Evolutionary conservation across 23 tunicate species (phyloP).

Genomic region (Styela clava): DNA sequence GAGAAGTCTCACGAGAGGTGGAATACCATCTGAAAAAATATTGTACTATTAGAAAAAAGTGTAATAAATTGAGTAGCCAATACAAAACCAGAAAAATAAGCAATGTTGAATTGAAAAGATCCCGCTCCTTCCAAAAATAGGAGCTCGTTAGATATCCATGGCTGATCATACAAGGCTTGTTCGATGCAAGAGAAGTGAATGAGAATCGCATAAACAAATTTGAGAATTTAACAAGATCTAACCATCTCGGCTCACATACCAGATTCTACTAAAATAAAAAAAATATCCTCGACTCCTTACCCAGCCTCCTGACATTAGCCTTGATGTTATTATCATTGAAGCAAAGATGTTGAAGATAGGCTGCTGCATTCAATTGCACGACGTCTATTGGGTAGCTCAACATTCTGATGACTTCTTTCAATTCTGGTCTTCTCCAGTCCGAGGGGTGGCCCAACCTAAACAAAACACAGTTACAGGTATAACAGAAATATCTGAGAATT

Average conservation of each 20-base stretch:
- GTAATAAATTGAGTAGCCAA: too few relatives aligned
- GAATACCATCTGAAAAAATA: conserved; percentile 74
- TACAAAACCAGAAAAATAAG: not conserved
- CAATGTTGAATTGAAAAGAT: too few relatives aligned
- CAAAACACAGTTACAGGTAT: too few relatives aligned
- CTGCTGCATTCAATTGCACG: conserved; percentile 97
- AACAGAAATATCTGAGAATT: too few relatives aligned
- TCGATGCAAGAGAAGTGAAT: too few relatives aligned
- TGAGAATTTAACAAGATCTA: too few relatives aligned
- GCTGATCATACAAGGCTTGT: too few relatives aligned
- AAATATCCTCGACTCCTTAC: too few relatives aligned
- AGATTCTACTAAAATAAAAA: not conserved
- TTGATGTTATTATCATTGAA: conserved; percentile 78
- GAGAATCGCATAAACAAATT: too few relatives aligned
- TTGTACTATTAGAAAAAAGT: not conserved
- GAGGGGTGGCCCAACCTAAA: conserved; percentile 41
- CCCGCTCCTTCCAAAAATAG: too few relatives aligned
- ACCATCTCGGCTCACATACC: too few relatives aligned
- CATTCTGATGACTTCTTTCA: conserved; percentile 85
- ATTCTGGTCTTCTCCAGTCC: conserved; percentile 63
- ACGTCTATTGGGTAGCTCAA: conserved; percentile 73
- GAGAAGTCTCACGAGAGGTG: conserved; percentile 63
- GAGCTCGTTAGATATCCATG: too few relatives aligned
- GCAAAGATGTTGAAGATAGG: conserved; percentile 85
- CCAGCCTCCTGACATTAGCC: conserved; percentile 56